Evolutionary conservation across 2,888 invertebrate species (phyloP).

Genomic region (Leuctra nigra): DNA sequence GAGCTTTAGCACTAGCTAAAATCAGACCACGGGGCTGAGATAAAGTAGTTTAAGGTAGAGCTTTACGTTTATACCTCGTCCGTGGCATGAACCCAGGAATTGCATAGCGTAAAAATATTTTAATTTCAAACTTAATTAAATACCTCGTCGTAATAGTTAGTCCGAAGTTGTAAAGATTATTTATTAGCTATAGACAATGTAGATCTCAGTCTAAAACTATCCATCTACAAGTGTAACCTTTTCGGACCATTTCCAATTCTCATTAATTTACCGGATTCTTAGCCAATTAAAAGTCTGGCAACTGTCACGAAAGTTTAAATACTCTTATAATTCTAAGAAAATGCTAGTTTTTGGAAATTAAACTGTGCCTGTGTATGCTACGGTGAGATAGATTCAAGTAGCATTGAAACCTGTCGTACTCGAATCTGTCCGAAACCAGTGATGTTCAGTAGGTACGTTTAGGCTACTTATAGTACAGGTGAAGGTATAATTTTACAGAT

Average conservation of each 20-base stretch:
- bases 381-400: too few species aligned
- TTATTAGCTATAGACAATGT: not conserved
- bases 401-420: too few species aligned
- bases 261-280: not conserved
- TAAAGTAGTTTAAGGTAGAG: not conserved
- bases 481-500: too few species aligned
- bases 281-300: not conserved
- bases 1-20: constrained; percentile 4
- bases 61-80: not conserved
- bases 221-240: not conserved
- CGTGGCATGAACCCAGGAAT: too few species aligned
- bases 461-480: too few species aligned
- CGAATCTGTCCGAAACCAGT: too few species aligned
- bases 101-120: not conserved
- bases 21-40: not conserved
- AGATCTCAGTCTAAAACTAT: not conserved
- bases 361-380: too few species aligned
- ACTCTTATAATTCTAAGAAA: too few species aligned
- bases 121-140: not conserved
- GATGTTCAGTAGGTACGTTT: too few species aligned
- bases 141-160: not conserved
- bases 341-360: too few species aligned
- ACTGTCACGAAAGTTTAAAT: too few species aligned
- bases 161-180: not conserved
- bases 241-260: not conserved